phyloP scores from a whole-genome alignment of 2,113 vertebrate genomes.

The Aldabrachelys gigantea region DNA sequence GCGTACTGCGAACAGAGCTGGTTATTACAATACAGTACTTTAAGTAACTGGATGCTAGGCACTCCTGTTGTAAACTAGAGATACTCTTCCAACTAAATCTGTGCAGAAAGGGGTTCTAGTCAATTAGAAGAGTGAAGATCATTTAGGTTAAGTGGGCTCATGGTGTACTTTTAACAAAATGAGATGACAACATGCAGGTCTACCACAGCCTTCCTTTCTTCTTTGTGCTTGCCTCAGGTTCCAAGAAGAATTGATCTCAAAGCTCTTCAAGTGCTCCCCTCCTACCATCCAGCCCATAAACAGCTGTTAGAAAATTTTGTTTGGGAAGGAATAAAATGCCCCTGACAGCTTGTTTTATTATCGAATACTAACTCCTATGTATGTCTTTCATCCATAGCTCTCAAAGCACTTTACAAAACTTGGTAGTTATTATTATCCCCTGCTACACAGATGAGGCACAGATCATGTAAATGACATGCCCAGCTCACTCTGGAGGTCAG shows the following conservation, averaged over 20 bases:
- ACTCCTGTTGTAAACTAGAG: not conserved
- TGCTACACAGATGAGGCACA: not conserved
- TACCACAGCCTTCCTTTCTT: not conserved
- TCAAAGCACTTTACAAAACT: conserved; percentile 6
- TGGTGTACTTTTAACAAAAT: not conserved
- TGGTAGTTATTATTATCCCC: conserved; percentile 21
- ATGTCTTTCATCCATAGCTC: not conserved
- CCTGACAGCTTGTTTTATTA: not conserved
- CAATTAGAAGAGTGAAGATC: not conserved
- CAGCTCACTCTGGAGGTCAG: fast-evolving
- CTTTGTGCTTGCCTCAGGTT: conserved; percentile 8
- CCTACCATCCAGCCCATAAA: not conserved
- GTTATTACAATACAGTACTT: conserved; percentile 11
- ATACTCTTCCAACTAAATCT: not conserved
- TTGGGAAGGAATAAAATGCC: not conserved
- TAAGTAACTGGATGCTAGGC: not conserved
- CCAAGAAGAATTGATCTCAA: not conserved
- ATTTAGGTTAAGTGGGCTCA: conserved; percentile 30
- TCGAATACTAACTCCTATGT: not conserved
- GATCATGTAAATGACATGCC: not conserved
- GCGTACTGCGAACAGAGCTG: conserved; percentile 10
- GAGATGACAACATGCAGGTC: conserved; percentile 39
- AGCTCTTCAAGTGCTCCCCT: not conserved
- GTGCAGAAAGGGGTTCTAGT: not conserved
- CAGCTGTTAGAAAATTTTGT: not conserved